phyloP scores from a whole-genome alignment of 1,140 invertebrate species.

The Tetranychus cinnabarinus region DNA sequence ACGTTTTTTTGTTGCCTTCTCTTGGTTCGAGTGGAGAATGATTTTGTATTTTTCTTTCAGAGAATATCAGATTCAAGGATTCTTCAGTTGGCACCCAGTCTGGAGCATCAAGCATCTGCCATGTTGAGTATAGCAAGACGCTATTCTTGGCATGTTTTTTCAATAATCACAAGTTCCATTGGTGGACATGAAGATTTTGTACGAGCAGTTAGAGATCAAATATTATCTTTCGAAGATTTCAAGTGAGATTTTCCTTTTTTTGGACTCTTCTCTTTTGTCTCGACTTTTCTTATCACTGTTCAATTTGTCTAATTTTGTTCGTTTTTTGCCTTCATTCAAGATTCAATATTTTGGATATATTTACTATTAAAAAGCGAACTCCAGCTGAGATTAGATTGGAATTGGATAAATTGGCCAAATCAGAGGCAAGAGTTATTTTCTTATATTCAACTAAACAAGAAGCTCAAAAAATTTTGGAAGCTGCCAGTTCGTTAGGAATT shows the following conservation, averaged over 20 bases:
- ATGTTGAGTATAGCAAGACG: constrained; percentile 75
- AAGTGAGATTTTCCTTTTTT: constrained; percentile 26
- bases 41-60: constrained; percentile 28
- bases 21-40: too few species aligned
- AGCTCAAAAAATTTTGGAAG: constrained; percentile 53
- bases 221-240: constrained; percentile 57
- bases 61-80: constrained; percentile 16
- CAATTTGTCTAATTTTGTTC: not conserved
- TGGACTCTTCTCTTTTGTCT: too few species aligned
- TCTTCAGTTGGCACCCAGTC: constrained; percentile 67
- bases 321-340: not conserved
- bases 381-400: not conserved
- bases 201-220: constrained; percentile 61
- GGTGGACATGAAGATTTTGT: constrained; percentile 85
- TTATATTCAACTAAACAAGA: constrained; percentile 70
- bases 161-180: constrained; percentile 53
- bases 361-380: constrained; percentile 10
- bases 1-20: too few species aligned
- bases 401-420: constrained; percentile 43
- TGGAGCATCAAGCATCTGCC: constrained; percentile 74
- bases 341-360: constrained; percentile 9
- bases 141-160: constrained; percentile 91
- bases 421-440: constrained; percentile 76
- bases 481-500: constrained; percentile 53
- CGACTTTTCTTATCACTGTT: too few species aligned